phyloP scores from a whole-genome alignment of 53 echinoderm and acorn worm genomes.

The Paracentrotus lividus region DNA sequence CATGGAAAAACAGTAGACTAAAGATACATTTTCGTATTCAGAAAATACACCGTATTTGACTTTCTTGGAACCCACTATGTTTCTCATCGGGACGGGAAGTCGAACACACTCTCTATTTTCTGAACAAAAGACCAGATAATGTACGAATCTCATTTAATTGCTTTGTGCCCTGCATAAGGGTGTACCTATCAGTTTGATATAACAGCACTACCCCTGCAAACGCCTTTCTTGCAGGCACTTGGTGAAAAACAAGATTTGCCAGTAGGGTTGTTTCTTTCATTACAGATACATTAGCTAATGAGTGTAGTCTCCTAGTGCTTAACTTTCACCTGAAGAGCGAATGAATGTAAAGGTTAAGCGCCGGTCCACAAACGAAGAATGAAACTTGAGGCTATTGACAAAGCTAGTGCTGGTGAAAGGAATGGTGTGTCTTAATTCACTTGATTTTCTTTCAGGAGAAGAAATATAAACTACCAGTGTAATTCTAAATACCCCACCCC shows the following conservation, averaged over 20 bases:
- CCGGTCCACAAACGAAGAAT: not conserved
- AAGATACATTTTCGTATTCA: no score
- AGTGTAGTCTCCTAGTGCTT: not conserved
- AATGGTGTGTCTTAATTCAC: not conserved
- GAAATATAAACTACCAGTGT: no score
- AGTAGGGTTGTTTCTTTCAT: constrained; percentile 37
- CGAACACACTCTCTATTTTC: no score
- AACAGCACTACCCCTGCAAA: not conserved
- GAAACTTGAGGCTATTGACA: constrained; percentile 7
- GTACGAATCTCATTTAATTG: not conserved
- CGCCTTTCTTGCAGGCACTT: not conserved
- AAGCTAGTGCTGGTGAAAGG: not conserved
- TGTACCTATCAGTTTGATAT: not conserved
- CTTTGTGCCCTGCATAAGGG: not conserved
- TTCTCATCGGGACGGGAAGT: no score
- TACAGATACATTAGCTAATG: constrained; percentile 38
- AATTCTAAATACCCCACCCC: no score
- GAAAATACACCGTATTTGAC: no score
- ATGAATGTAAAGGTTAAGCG: constrained; percentile 6
- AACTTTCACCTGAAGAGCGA: not conserved
- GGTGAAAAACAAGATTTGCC: not conserved
- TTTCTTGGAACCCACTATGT: no score
- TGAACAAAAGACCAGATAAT: no score
- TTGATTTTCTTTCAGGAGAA: not conserved
- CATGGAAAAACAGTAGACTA: no score